A percentile compares a stretch with the other conserved stretches of the same genome.
These are phyloP conservation scores for Ophiodon elongatus DNA, from an alignment of 2,113 vertebrate species.

Conservation along the genomic window DNA sequence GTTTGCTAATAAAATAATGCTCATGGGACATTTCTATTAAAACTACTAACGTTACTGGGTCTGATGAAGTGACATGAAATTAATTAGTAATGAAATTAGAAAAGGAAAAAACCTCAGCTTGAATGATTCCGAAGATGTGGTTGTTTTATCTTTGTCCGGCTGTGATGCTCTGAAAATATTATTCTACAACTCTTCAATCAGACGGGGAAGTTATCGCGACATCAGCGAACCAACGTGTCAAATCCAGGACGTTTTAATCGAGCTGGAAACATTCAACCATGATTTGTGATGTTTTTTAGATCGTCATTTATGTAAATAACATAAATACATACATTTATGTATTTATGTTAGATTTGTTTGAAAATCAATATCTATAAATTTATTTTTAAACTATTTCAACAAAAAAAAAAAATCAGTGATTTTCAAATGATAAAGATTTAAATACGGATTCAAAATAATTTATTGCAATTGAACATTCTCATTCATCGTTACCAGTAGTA, in stretches of 20 bases:
- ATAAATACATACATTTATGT: too few relatives aligned
- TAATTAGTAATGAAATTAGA: too few relatives aligned
- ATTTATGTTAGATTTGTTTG: too few relatives aligned
- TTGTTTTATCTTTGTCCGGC: neutral
- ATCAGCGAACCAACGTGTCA: constrained; percentile 18
- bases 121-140: neutral
- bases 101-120: neutral
- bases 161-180: neutral
- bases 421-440: neutral
- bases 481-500: too few relatives aligned
- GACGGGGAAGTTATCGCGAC: constrained; percentile 51
- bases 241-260: constrained; percentile 67
- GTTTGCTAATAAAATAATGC: neutral
- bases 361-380: neutral
- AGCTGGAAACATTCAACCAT: constrained; percentile 51
- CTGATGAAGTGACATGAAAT: neutral
- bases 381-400: neutral
- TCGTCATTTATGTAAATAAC: neutral
- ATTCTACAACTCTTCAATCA: constrained; percentile 19
- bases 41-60: neutral
- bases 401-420: neutral
- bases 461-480: neutral
- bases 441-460: neutral
- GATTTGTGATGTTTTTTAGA: neutral
- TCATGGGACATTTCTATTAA: neutral